A percentile compares a stretch with the other conserved stretches of the same genome.
Evolutionary conservation across 2,888 invertebrate genomes (phyloP).

Genomic region (Ormia ochracea): DNA sequence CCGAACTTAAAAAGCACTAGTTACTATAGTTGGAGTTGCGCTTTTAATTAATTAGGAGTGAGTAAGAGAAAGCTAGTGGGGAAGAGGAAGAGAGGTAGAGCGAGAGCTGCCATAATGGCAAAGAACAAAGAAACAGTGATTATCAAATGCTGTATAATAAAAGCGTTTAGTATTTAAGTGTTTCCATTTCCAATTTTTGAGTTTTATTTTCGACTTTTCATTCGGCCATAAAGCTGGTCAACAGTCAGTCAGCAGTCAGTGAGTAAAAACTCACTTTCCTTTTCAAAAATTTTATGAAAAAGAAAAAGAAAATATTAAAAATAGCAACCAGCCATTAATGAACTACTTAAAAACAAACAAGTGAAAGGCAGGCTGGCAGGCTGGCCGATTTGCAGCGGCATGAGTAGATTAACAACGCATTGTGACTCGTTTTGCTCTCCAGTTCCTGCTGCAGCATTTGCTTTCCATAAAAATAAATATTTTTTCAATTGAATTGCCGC

Average conservation of each 20-base stretch:
- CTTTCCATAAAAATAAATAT: constrained; percentile 1
- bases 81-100: no score
- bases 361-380: constrained; percentile 46
- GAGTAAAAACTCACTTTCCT: constrained; percentile 49
- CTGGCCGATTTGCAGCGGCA: constrained; percentile 44
- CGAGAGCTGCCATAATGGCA: not conserved
- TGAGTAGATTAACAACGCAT: constrained; percentile 53
- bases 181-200: constrained; percentile 44
- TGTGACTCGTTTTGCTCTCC: constrained; percentile 8
- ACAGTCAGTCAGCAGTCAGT: constrained; percentile 31
- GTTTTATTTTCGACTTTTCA: not conserved
- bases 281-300: constrained; percentile 31
- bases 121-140: constrained; percentile 5
- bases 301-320: constrained; percentile 5
- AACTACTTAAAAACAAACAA: constrained; percentile 51
- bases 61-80: no score
- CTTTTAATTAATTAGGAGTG: not conserved
- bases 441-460: constrained; percentile 18
- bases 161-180: constrained; percentile 55
- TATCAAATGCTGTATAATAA: constrained; percentile 16
- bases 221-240: constrained; percentile 42
- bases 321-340: constrained; percentile 51
- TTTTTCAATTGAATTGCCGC: constrained; percentile 58
- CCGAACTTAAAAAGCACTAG: not conserved
- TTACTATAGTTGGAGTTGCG: constrained; percentile 10